Evolutionary conservation across 2,113 vertebrate species (phyloP), one percentile per base, ranked within the genome.

Genomic region (Salvelinus alpinus): DNA sequence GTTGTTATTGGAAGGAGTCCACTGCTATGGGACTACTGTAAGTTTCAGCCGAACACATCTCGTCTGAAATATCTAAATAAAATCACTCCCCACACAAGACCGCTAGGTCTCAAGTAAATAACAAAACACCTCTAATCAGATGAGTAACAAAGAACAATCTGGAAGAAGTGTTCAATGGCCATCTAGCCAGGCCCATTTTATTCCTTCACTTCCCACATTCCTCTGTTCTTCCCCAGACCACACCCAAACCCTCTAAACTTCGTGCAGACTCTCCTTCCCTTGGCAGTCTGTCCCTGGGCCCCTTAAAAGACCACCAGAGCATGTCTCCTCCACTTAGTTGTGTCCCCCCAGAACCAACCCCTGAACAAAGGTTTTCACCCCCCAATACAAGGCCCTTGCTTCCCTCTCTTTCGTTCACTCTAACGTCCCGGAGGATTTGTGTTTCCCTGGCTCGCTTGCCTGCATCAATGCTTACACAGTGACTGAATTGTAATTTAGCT

Each of bases 401-500:
- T 38, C 16, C 13, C 13, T 62, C 59, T 24, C 20, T 24, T 9
- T 64, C 71, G 12, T 25, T 73, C 29, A 44, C 64, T 51, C 66
- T 51, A 76, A 16, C 4, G 5, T 86, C 85, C 84, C 83, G 0
- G 77, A 80, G 80, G 85, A 70, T 71, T 84, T 83, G 75, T 51
- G 81, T 84, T 85, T 82, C 25, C n/a, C 20, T 11, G 25, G 48
- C 24, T 57, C 81, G 82, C 69, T 74, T 82, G 70, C 64, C 76
- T 78, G 77, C 72, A 80, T 29, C 57, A n/a, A 31, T 60, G 20
- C 24, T 8, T 18, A 71, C 44, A 51, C 44, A 65, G 75, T 71
- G 22, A 25, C 81, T 69, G 76, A 78, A 80, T 80, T 84, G 68
- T 81, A 34, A 85, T 87, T 18, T 4, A 78, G 76, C 87, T 88